These are phyloP conservation scores for Aquatica leii DNA, from an alignment of 2,888 invertebrate genomes.

Conservation along the genomic window DNA sequence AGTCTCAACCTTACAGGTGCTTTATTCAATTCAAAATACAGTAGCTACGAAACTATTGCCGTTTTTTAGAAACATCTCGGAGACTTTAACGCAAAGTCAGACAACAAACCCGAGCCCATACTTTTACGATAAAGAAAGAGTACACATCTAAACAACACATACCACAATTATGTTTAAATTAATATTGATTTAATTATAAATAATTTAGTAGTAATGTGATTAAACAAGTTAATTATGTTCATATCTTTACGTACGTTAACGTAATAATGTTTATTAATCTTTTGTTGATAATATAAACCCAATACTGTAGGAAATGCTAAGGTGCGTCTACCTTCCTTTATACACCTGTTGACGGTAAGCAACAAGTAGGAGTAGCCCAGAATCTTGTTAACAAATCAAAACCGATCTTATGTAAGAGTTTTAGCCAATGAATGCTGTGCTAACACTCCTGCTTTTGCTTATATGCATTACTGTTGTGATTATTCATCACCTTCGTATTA, in stretches of 20 bases:
- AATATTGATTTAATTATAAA: background rate
- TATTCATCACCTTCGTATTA: too few species aligned
- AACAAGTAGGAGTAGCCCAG: conserved; percentile 31
- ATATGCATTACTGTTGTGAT: background rate
- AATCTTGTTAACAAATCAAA: conserved; percentile 34
- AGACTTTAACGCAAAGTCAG: conserved; percentile 17
- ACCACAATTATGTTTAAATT: too few species aligned
- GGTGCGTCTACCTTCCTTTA: conserved; percentile 21
- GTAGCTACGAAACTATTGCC: background rate
- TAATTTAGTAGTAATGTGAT: background rate
- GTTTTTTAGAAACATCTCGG: background rate
- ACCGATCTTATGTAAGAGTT: conserved; percentile 5
- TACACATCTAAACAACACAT: too few species aligned
- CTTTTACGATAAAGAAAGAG: too few species aligned
- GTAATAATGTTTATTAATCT: background rate
- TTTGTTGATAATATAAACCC: background rate
- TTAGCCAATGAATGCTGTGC: conserved; percentile 22
- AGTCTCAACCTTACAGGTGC: conserved; percentile 42
- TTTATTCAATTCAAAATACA: conserved; percentile 11
- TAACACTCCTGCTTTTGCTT: conserved; percentile 3
- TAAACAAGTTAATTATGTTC: too few species aligned
- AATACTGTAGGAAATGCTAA: conserved; percentile 8
- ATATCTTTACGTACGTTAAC: background rate
- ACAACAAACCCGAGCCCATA: conserved; percentile 13
- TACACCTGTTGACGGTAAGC: conserved; percentile 31